Evolutionary conservation across 2,113 vertebrate species (phyloP).

Genomic region (Tonatia bakeri): DNA sequence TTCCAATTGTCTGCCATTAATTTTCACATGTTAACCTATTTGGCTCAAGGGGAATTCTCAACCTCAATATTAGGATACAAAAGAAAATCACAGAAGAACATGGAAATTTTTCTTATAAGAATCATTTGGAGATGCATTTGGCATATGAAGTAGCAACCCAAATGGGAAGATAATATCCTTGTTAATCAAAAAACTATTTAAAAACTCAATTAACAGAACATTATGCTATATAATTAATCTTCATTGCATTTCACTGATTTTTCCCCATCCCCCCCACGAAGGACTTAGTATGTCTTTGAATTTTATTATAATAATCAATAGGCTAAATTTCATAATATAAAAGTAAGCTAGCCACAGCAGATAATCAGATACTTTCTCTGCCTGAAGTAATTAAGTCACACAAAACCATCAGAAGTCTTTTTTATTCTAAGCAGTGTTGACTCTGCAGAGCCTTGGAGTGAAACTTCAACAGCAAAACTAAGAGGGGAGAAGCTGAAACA

Average conservation of each 20-base stretch:
- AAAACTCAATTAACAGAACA: slow-evolving; percentile 86
- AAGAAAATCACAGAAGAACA: slow-evolving; percentile 59
- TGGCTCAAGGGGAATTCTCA: slow-evolving; percentile 43
- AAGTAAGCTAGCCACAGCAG: slow-evolving; percentile 75
- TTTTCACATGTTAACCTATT: slow-evolving; percentile 73
- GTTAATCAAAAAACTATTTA: slow-evolving; percentile 86
- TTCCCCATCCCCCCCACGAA: slow-evolving; percentile 61
- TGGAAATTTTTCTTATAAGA: slow-evolving; percentile 56
- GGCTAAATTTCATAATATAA: slow-evolving; percentile 78
- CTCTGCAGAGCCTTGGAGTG: slow-evolving; percentile 48
- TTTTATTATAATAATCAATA: slow-evolving; percentile 84
- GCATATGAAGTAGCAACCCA: slow-evolving; percentile 72
- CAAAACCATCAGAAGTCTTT: slow-evolving; percentile 73
- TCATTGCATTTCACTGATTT: slow-evolving; percentile 81
- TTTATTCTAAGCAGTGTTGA: slow-evolving; percentile 64
- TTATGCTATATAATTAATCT: slow-evolving; percentile 86
- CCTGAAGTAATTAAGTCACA: slow-evolving; percentile 79
- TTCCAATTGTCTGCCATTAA: slow-evolving; percentile 70
- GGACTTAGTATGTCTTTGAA: slow-evolving; percentile 77
- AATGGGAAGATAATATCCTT: slow-evolving; percentile 80
- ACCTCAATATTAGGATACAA: slow-evolving; percentile 59
- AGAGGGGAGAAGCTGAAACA: slow-evolving; percentile 56
- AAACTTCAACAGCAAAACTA: slow-evolving; percentile 38
- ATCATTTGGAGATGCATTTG: slow-evolving; percentile 74
- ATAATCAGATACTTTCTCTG: slow-evolving; percentile 73